phyloP scores from a whole-genome alignment of 2,113 vertebrate species.

The Gadus chalcogrammus region DNA sequence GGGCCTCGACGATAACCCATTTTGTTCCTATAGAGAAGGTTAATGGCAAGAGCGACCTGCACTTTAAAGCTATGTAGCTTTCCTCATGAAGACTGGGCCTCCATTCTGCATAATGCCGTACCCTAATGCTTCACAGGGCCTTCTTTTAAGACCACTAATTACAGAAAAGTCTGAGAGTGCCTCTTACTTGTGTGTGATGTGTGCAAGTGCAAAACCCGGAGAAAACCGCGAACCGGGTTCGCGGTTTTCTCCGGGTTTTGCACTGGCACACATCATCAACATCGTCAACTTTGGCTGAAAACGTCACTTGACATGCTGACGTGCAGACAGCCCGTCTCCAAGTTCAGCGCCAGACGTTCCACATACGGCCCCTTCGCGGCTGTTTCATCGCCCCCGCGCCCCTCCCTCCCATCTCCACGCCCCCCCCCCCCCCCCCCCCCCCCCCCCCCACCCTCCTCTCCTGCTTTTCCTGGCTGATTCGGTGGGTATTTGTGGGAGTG shows the following conservation, averaged over 20 bases:
- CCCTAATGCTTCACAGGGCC: constrained; percentile 19
- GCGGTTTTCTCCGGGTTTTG: constrained; percentile 4
- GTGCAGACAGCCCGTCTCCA: constrained; percentile 27
- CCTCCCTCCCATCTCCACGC: neutral
- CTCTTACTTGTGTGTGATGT: neutral
- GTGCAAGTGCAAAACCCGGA: neutral
- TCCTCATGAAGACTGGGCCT: neutral
- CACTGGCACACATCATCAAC: neutral
- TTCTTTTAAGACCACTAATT: constrained; percentile 33
- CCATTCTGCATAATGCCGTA: constrained; percentile 1
- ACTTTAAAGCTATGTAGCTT: too few species aligned
- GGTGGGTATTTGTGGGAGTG: constrained; percentile 9
- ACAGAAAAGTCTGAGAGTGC: neutral
- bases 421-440: neutral
- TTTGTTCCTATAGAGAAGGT: too few species aligned
- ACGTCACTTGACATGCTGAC: constrained; percentile 27
- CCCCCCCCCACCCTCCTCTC: neutral
- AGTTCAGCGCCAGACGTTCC: constrained; percentile 6
- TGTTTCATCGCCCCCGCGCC: too few species aligned
- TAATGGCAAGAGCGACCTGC: too few species aligned
- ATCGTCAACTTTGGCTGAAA: constrained; percentile 33
- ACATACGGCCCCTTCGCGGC: neutral
- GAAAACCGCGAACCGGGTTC: neutral
- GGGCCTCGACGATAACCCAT: neutral
- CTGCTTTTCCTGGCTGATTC: neutral